Base-by-base conservation (phyloP, 2,888 invertebrate species). In the Cinara cedri region DNA sequence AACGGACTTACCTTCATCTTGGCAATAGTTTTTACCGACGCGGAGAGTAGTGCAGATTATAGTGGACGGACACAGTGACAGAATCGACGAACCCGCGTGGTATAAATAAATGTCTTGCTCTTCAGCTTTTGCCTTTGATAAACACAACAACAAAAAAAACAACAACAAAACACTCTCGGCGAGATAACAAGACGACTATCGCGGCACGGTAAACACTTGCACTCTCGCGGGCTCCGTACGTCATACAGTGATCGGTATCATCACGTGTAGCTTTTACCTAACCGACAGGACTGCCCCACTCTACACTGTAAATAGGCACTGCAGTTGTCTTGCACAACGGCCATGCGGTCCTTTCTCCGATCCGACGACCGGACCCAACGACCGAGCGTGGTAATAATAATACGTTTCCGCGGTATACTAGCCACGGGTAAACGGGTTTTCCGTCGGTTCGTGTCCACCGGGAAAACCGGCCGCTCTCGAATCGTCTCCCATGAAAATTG, bases 181-280 rank as follows among this genome's bases (percentile, higher is more conserved):
- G 34, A 6, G 6, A 34, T 34, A 34, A 34, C 34, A 6, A 3
- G 6, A 34, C 34, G 6, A 57, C 46, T 55, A 1, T 57, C 66
- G 14, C 34, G 14, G 62, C 14, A 6, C 51, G 51, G 26, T 19
- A 46, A 76, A 66, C 76, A 78, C 76, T 78, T 78, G 76, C 76
- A 78, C 68, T 78, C 68, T 78, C 76, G 26, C 68, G 68, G 16
- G 49, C 68, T 65, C 49, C 34, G 57, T n/a, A 70, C 76, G 74
- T 68, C 76, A n/a, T 21, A 68, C 76, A 49, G 34, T 13, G 55
- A 3, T 46, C 16, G 49, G 76, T 51, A 78, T 60, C 68, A 42
- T 76, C 68, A 55, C 68, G 16, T 19, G 68, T 60, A 60, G 68
- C 75, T 78, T 78, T 78, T 78, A 78, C 76, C 21, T 34, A 26